Base-by-base conservation (phyloP, 2,113 vertebrate species). In the Ptilonorhynchus violaceus region DNA sequence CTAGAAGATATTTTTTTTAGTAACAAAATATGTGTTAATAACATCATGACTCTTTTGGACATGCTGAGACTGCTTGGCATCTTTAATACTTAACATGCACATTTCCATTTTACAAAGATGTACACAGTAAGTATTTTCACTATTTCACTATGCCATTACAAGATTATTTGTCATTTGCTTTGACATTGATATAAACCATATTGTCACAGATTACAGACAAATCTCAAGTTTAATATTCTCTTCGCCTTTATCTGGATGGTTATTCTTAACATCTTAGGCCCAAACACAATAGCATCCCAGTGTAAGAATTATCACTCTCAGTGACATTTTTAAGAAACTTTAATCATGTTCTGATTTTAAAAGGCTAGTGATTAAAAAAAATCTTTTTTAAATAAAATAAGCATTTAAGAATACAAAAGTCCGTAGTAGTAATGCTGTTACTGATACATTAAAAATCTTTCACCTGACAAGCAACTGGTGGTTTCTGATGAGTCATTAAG, bases 201-300 rank as follows among this genome's bases (percentile, higher is more conserved):
- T 52, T 77, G 23, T 60, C 53, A 68, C 4, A 35, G 49, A 60
- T 72, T 63, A 73, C 5, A 3, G 19, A 56, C 27, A 52, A 33
- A 83, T 64, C 28, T 49, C 56, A 37, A 12, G 15, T 58, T 68
- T 78, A 53, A 37, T 47, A 69, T 27, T 84, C 14, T 13, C 67
- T 69, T 86, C 27, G 50, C 28, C 17, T 52, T 74, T 67, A 55
- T 6, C 4, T 44, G 37, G 23, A 59, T 76, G 60, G 13, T 75
- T 98, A 98, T 96, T 42, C 91, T 96, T 75, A 98, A 39, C 19
- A 96, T 46, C 28, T 94, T 55, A 14, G 88, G 73, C 69, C 96
- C 95, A 58, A 95, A 55, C 55, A 98, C 64, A 77, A 91, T 23
- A 33, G 92, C 87, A 76, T 58, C 97, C 31, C 35, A 52, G 55